These are phyloP conservation scores for Pseudopleuronectes americanus DNA, from an alignment of 2,797 vertebrate genomes.

Conservation along the genomic window DNA sequence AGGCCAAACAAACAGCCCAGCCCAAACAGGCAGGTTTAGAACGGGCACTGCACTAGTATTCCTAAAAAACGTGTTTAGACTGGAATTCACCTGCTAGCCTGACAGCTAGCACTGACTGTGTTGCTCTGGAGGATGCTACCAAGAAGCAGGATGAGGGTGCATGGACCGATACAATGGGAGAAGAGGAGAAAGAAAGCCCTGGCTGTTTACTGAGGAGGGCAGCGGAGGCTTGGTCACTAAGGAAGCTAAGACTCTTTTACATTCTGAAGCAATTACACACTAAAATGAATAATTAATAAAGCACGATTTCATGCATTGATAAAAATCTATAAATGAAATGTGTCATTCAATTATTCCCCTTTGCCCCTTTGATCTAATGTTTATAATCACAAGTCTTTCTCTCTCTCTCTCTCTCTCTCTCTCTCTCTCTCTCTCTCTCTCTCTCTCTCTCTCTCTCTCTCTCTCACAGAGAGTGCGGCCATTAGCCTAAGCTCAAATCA, in stretches of 20 bases:
- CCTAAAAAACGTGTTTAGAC: too few relatives aligned
- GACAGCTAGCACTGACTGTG: too few relatives aligned
- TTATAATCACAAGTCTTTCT: background rate
- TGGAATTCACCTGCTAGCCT: background rate
- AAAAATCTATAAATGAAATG: background rate
- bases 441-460: background rate
- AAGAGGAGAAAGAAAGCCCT: background rate
- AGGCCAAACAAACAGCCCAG: too few relatives aligned
- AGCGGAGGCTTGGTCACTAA: background rate
- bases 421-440: background rate
- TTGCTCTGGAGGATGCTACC: background rate
- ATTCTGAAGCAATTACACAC: background rate
- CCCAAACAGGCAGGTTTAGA: too few relatives aligned
- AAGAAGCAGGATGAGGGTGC: background rate
- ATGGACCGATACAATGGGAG: background rate
- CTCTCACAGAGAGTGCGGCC: background rate
- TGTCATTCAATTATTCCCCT: background rate
- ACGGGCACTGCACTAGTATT: too few relatives aligned
- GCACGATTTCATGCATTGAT: background rate
- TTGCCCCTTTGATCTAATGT: background rate
- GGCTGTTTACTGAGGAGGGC: background rate
- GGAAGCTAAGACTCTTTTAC: background rate
- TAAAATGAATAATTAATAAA: too few relatives aligned
- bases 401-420: background rate
- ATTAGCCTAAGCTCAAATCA: background rate